Evolutionary conservation across 2,113 vertebrate genomes (phyloP).

Genomic region (Catharus minimus): DNA sequence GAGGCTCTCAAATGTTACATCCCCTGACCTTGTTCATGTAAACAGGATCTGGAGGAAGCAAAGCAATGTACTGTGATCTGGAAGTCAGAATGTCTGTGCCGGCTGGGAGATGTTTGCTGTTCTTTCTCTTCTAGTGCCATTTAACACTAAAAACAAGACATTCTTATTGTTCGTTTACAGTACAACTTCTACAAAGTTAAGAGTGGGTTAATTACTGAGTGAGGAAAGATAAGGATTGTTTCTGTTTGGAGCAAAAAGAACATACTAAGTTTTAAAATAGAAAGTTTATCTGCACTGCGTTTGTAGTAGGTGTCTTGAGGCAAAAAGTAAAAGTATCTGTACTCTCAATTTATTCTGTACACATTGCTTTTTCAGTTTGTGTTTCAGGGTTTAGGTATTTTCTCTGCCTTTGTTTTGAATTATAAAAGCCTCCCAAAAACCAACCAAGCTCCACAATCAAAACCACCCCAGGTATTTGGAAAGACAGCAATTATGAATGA

Average conservation of each 20-base stretch:
- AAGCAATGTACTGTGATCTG: slow-evolving; percentile 46
- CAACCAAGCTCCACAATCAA: background rate
- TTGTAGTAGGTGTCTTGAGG: background rate
- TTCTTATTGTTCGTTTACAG: background rate
- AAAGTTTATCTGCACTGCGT: background rate
- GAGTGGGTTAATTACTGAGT: background rate
- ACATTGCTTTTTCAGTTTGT: background rate
- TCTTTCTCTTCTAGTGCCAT: slow-evolving; percentile 15
- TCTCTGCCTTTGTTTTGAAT: background rate
- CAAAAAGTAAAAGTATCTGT: background rate
- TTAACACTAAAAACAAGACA: slow-evolving; percentile 11
- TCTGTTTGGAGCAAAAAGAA: background rate
- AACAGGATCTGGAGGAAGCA: slow-evolving; percentile 62
- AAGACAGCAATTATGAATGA: background rate
- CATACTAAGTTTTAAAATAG: background rate
- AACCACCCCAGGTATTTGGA: background rate
- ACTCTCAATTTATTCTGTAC: background rate
- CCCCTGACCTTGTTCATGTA: slow-evolving; percentile 60
- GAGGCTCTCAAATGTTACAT: slow-evolving; percentile 45
- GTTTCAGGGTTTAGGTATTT: background rate
- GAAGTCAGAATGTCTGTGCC: background rate
- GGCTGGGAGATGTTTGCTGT: slow-evolving; percentile 11
- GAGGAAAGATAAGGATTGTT: background rate
- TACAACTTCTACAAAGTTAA: background rate
- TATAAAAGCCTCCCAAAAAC: rapidly evolving